phyloP scores from a whole-genome alignment of 92 coral and sea anemone species.

The Pocillopora meandrina region DNA sequence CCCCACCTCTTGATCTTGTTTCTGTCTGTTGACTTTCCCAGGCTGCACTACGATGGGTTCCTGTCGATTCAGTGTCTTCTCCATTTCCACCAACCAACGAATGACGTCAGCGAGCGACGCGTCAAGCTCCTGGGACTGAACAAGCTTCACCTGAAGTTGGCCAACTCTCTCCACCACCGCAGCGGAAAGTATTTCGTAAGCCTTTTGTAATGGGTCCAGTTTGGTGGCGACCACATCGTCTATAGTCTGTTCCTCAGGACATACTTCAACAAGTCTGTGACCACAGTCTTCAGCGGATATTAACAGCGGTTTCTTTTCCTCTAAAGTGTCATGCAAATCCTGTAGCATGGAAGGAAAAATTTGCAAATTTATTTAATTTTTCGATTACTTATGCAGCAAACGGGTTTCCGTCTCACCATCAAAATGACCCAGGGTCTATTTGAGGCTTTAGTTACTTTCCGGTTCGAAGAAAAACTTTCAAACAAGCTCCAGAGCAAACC shows the following conservation, averaged over 20 bases:
- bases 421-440: no score
- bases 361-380: neutral
- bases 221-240: slow-evolving; percentile 77
- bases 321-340: slow-evolving; percentile 39
- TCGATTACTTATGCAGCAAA: no score
- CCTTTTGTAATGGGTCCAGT: slow-evolving; percentile 85
- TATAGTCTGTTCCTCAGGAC: slow-evolving; percentile 54
- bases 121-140: slow-evolving; percentile 88
- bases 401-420: no score
- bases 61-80: slow-evolving; percentile 77
- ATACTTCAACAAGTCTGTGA: slow-evolving; percentile 73
- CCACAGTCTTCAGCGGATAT: slow-evolving; percentile 85
- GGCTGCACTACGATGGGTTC: slow-evolving; percentile 80
- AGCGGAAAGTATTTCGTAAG: slow-evolving; percentile 81
- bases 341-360: neutral
- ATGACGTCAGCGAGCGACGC: slow-evolving; percentile 78
- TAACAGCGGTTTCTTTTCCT: slow-evolving; percentile 75
- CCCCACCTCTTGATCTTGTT: slow-evolving; percentile 83
- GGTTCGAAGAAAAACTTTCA: no score
- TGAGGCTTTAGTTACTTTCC: no score
- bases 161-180: slow-evolving; percentile 82
- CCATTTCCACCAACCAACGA: slow-evolving; percentile 86
- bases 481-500: no score
- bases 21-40: slow-evolving; percentile 67
- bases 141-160: slow-evolving; percentile 72